These are phyloP conservation scores for Eospalax fontanierii DNA, from an alignment of 2,797 vertebrate genomes.

Conservation along the genomic window DNA sequence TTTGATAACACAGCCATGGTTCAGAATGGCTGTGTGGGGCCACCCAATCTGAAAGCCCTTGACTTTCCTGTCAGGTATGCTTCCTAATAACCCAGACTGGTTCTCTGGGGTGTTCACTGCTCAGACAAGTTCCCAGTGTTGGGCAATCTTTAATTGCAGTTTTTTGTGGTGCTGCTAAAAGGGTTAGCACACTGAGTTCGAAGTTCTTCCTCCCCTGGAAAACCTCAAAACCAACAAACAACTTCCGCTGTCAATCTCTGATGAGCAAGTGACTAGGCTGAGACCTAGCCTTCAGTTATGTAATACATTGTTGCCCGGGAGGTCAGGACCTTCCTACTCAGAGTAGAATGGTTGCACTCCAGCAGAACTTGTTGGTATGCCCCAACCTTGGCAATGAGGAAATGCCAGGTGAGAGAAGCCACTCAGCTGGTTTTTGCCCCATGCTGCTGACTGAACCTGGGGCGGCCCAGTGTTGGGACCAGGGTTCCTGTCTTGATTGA, in stretches of 20 bases:
- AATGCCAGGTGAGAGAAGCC: neutral
- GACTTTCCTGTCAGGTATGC: neutral
- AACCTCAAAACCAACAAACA: conserved; percentile 77
- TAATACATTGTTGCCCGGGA: neutral
- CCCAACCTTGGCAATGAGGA: neutral
- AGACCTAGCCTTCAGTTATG: conserved; percentile 25
- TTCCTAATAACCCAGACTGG: neutral
- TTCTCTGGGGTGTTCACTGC: conserved; percentile 21
- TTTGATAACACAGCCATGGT: neutral
- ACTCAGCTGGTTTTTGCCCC: neutral
- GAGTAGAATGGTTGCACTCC: neutral
- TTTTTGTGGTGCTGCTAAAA: conserved; percentile 41
- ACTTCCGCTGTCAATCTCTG: conserved; percentile 71
- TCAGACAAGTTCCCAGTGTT: conserved; percentile 50
- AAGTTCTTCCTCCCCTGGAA: conserved; percentile 73
- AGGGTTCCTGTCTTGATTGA: neutral
- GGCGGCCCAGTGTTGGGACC: neutral
- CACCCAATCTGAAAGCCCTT: neutral
- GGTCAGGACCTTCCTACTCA: conserved; percentile 46
- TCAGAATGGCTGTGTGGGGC: neutral
- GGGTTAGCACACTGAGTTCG: conserved; percentile 57
- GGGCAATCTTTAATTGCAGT: conserved; percentile 75
- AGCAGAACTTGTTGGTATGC: conserved; percentile 19
- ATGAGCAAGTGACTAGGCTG: neutral
- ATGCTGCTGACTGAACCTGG: neutral